Evolutionary conservation across 2,797 vertebrate genomes (phyloP).

Genomic region (Sebastolobus altivelis): DNA sequence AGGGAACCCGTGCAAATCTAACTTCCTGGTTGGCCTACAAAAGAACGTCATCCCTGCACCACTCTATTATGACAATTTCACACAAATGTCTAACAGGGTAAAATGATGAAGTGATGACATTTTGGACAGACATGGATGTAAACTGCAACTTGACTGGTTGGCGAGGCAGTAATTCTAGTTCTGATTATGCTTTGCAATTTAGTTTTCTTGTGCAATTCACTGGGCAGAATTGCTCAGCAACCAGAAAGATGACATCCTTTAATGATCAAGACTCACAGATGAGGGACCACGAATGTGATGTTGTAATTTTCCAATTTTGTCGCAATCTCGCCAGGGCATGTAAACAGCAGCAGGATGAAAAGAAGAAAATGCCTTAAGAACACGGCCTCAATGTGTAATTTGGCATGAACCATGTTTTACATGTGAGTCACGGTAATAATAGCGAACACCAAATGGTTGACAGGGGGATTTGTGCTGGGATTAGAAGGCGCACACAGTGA

Average conservation of each 20-base stretch:
- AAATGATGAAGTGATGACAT: neutral
- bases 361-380: neutral
- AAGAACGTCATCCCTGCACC: no score
- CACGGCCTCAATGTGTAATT: conserved; percentile 46
- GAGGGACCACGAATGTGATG: conserved; percentile 12
- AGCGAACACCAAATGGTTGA: conserved; percentile 32
- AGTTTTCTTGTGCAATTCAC: conserved; percentile 20
- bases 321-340: neutral
- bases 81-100: neutral
- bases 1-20: no score
- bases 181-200: conserved; percentile 26
- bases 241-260: conserved; percentile 20
- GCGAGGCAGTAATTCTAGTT: neutral
- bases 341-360: conserved; percentile 22
- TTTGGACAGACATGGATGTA: neutral
- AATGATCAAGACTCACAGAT: conserved; percentile 21
- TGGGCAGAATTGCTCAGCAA: conserved; percentile 19
- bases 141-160: neutral
- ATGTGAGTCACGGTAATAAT: conserved; percentile 39
- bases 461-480: conserved; percentile 16
- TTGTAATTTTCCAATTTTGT: conserved; percentile 27
- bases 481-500: neutral
- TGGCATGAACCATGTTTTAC: conserved; percentile 47
- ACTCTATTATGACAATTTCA: neutral
- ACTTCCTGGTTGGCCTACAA: no score